phyloP scores from a whole-genome alignment of 2,888 invertebrate genomes.

The Siphonodentalium dalli region DNA sequence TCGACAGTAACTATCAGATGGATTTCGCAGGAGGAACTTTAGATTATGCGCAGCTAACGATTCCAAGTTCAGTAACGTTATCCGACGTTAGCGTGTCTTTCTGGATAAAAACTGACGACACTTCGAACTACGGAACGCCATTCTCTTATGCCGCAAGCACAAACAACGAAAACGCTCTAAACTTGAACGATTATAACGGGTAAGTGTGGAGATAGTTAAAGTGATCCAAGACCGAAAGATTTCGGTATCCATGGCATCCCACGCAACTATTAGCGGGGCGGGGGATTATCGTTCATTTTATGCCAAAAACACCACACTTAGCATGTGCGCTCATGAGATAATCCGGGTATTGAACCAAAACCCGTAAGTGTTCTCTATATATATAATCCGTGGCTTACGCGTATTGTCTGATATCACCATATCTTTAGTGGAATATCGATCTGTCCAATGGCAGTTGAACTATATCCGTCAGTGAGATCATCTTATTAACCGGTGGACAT shows the following conservation, averaged over 20 bases:
- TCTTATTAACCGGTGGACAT: no score
- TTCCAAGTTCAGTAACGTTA: slow-evolving; percentile 70
- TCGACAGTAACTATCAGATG: slow-evolving; percentile 33
- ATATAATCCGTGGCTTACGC: neutral
- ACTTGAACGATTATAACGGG: slow-evolving; percentile 76
- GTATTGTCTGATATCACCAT: no score
- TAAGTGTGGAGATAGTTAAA: slow-evolving; percentile 50
- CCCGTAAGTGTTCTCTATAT: no score
- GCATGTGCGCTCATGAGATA: no score
- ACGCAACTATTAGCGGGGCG: neutral
- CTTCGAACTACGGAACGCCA: slow-evolving; percentile 74
- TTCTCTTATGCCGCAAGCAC: slow-evolving; percentile 73
- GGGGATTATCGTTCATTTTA: neutral
- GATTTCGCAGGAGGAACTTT: slow-evolving; percentile 31
- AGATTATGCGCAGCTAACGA: slow-evolving; percentile 60
- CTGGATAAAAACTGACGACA: slow-evolving; percentile 74
- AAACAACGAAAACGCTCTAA: slow-evolving; percentile 71
- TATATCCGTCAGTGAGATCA: no score
- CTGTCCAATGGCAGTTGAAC: no score
- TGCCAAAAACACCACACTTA: no score
- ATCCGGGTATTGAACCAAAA: no score
- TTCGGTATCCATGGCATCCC: neutral
- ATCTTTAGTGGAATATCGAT: no score
- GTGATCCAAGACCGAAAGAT: neutral
- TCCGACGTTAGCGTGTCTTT: slow-evolving; percentile 72